Percentiles rank a stretch among this genome's conserved stretches.
phyloP scores from a whole-genome alignment of 2,888 invertebrate species.

The Toxonevra muliebris region DNA sequence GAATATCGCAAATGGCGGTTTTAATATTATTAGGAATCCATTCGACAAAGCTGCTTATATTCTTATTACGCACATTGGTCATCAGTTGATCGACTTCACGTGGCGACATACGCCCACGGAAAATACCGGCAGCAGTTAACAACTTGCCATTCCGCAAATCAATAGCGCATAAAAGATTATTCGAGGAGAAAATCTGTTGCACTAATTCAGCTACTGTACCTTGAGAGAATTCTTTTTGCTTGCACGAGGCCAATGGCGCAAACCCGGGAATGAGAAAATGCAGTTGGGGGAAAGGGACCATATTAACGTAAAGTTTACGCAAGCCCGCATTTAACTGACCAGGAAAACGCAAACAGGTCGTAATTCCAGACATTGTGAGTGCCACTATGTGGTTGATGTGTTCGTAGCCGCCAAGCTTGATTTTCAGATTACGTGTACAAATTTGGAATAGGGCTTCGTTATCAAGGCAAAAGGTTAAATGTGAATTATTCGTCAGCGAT shows the following conservation, averaged over 20 bases:
- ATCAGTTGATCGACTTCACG: slow-evolving; percentile 64
- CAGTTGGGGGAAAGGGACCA: slow-evolving; percentile 89
- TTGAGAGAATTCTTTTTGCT: slow-evolving; percentile 39
- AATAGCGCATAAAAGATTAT: slow-evolving; percentile 84
- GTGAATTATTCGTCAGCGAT: slow-evolving; percentile 52
- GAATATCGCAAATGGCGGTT: slow-evolving; percentile 84
- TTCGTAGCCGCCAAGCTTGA: slow-evolving; percentile 50
- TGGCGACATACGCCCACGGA: slow-evolving; percentile 57
- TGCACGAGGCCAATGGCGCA: slow-evolving; percentile 70
- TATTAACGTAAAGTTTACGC: slow-evolving; percentile 86
- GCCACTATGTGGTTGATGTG: slow-evolving; percentile 60
- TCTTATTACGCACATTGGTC: slow-evolving; percentile 80
- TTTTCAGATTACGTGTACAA: slow-evolving; percentile 52
- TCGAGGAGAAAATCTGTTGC: slow-evolving; percentile 77
- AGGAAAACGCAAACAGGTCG: slow-evolving; percentile 83
- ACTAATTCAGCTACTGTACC: slow-evolving; percentile 75
- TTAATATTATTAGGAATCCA: slow-evolving; percentile 91
- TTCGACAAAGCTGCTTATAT: slow-evolving; percentile 76
- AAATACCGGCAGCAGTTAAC: slow-evolving; percentile 80
- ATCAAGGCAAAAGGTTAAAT: slow-evolving; percentile 58
- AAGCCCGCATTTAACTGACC: slow-evolving; percentile 91
- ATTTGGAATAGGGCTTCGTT: slow-evolving; percentile 61
- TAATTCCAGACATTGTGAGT: slow-evolving; percentile 71
- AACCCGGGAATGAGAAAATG: slow-evolving; percentile 88
- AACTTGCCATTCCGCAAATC: slow-evolving; percentile 81